Evolutionary conservation across 2,113 vertebrate species (phyloP).

Genomic region (Cryptotis parvus): DNA sequence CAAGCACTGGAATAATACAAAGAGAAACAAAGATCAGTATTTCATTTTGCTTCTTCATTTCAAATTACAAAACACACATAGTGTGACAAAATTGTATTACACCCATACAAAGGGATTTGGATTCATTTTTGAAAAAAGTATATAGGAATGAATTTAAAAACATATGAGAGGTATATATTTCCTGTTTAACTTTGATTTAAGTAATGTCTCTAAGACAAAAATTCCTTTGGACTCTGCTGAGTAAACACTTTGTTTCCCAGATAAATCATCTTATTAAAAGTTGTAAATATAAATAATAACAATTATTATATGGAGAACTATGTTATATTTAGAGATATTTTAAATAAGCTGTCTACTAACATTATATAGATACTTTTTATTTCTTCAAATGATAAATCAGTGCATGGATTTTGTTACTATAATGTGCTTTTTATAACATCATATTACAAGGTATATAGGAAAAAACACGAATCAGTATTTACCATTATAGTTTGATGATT

Average conservation of each 20-base stretch:
- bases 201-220: not conserved
- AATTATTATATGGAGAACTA: too few species aligned
- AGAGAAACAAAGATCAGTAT: not conserved
- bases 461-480: too few species aligned
- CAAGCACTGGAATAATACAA: not conserved
- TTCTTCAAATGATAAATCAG: too few species aligned
- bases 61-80: not conserved
- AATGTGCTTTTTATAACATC: too few species aligned
- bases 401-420: too few species aligned
- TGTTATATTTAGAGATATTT: too few species aligned
- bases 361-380: too few species aligned
- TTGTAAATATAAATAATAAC: too few species aligned
- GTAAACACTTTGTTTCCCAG: not conserved
- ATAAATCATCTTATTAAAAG: too few species aligned
- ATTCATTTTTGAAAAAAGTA: not conserved
- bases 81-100: not conserved
- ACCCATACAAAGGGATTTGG: not conserved
- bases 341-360: too few species aligned
- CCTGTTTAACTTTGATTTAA: not conserved
- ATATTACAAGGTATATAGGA: too few species aligned
- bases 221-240: not conserved
- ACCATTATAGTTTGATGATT: not conserved
- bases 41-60: not conserved
- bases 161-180: not conserved
- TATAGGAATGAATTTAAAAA: not conserved